These are phyloP conservation scores for Streptopelia turtur DNA, from an alignment of 2,797 vertebrate species.

Conservation along the genomic window DNA sequence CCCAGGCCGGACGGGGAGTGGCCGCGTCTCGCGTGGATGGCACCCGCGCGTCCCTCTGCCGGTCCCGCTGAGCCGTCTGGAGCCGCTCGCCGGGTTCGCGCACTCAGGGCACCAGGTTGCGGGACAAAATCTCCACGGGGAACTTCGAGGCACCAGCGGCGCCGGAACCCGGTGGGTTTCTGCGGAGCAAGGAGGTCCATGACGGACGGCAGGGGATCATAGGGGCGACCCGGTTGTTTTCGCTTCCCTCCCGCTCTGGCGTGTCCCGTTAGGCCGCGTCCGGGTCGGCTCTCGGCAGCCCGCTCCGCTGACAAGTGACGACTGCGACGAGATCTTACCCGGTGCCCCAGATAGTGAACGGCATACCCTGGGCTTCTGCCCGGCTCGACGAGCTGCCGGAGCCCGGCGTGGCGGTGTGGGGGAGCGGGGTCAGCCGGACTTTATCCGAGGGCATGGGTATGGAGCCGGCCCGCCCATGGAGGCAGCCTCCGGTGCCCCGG, in stretches of 20 bases:
- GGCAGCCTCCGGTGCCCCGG: background rate
- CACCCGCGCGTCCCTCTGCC: background rate
- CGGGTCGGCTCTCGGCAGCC: background rate
- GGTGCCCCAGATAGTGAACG: background rate
- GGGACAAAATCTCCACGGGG: too few species aligned
- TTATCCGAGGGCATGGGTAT: too few species aligned
- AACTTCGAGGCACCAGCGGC: background rate
- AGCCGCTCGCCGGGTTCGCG: background rate
- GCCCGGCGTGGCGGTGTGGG: fast-evolving
- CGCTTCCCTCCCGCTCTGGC: background rate
- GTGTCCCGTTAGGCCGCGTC: background rate
- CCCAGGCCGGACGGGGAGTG: background rate
- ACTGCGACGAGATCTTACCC: background rate
- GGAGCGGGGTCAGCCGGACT: background rate
- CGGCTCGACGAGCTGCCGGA: background rate
- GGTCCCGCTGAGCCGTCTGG: background rate
- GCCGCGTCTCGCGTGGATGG: background rate
- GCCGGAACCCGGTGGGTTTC: background rate
- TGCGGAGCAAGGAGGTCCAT: fast-evolving
- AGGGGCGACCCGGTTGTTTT: too few species aligned
- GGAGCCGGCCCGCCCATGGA: background rate
- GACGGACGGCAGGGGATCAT: background rate
- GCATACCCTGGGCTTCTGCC: background rate
- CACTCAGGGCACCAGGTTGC: fast-evolving
- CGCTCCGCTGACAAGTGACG: background rate